These are phyloP conservation scores for Basileuterus tristriatus DNA, from an alignment of 2,797 vertebrate genomes.

Conservation along the genomic window DNA sequence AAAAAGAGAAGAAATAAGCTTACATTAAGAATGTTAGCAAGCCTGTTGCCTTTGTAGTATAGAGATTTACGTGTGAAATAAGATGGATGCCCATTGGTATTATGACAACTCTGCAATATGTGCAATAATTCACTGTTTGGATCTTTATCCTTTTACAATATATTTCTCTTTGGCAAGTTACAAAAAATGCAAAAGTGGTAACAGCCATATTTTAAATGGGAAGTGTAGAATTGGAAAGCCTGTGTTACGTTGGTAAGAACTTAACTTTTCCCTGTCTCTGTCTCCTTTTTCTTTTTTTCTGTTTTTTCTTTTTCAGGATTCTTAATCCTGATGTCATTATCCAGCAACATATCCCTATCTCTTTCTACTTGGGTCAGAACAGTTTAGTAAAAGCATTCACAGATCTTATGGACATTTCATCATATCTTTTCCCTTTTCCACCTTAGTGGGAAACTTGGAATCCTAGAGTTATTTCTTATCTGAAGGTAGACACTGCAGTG, in stretches of 20 bases:
- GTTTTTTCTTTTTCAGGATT: rapidly evolving
- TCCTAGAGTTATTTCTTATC: background rate
- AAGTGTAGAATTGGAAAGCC: background rate
- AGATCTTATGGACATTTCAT: background rate
- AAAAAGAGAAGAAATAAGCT: background rate
- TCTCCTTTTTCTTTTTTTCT: rapidly evolving
- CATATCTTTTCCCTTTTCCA: background rate
- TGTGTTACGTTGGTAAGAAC: background rate
- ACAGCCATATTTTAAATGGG: background rate
- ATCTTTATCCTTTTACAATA: background rate
- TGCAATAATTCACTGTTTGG: background rate
- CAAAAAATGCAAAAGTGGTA: background rate
- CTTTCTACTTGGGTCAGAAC: background rate
- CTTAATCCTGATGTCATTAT: background rate
- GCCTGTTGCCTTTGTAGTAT: background rate
- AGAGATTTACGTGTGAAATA: background rate
- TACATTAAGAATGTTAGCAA: background rate
- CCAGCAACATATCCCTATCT: background rate
- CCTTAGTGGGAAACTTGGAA: background rate
- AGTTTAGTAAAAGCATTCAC: background rate
- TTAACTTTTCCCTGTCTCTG: background rate
- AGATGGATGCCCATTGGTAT: background rate
- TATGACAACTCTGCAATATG: background rate
- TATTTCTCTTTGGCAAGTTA: background rate
- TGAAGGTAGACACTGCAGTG: background rate